Percentiles rank a stretch among this genome's conserved stretches.
Evolutionary conservation across 1,140 invertebrate species (phyloP).

Genomic region (Solen grandis): DNA sequence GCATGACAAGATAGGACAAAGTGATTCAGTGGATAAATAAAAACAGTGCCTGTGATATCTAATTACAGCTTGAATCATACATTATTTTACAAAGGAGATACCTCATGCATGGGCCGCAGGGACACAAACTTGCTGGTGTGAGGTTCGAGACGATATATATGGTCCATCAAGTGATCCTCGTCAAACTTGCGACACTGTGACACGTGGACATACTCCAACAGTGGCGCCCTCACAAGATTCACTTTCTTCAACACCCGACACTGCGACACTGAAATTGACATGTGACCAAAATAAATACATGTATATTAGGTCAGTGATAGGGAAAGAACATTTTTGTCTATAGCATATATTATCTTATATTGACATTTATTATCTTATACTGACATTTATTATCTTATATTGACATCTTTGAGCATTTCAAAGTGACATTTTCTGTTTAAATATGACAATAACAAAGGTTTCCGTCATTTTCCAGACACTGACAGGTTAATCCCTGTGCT

Average conservation of each 20-base stretch:
- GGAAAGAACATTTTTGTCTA: too few relatives aligned
- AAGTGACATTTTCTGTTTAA: too few relatives aligned
- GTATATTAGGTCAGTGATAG: too few relatives aligned
- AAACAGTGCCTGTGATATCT: not conserved
- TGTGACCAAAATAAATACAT: too few relatives aligned
- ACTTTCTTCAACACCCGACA: not conserved
- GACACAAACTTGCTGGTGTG: slow-evolving; percentile 38
- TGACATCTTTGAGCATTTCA: too few relatives aligned
- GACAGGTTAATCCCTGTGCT: too few relatives aligned
- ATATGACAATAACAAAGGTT: too few relatives aligned
- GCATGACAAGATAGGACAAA: not conserved
- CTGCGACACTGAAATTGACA: slow-evolving; percentile 27
- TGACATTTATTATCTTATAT: too few relatives aligned
- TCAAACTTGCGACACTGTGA: slow-evolving; percentile 29
- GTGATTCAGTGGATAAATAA: not conserved
- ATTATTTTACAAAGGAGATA: not conserved
- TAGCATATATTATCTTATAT: too few relatives aligned
- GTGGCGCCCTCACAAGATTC: slow-evolving; percentile 9
- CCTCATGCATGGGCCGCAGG: slow-evolving; percentile 9
- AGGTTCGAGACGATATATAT: slow-evolving; percentile 9
- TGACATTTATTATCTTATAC: too few relatives aligned
- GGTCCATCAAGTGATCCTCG: slow-evolving; percentile 3
- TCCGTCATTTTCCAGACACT: too few relatives aligned
- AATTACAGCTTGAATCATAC: not conserved
- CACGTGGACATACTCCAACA: slow-evolving; percentile 5